phyloP scores from a whole-genome alignment of 2,797 vertebrate species.

The Aselliscus stoliczkanus region DNA sequence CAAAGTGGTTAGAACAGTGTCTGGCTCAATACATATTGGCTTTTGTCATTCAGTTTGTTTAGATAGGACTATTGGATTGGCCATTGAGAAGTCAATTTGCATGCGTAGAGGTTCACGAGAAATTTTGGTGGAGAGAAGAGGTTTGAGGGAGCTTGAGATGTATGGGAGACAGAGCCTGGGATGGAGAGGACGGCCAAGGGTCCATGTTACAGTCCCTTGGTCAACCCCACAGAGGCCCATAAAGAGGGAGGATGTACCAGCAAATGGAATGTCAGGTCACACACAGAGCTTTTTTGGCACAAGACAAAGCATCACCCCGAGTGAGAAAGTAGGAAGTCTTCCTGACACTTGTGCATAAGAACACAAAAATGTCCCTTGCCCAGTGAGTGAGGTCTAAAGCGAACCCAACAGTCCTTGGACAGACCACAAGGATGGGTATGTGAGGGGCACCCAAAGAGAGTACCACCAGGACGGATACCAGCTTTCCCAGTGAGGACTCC shows the following conservation, averaged over 20 bases:
- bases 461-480: not conserved
- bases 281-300: not conserved
- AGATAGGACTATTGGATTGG: not conserved
- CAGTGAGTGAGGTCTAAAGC: not conserved
- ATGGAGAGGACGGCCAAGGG: not conserved
- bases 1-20: not conserved
- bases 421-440: too few species aligned
- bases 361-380: not conserved
- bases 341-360: not conserved
- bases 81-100: not conserved
- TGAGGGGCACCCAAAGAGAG: not conserved
- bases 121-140: not conserved
- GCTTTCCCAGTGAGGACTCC: not conserved
- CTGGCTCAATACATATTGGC: not conserved
- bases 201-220: not conserved
- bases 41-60: not conserved
- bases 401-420: not conserved
- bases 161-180: not conserved
- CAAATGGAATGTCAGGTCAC: not conserved
- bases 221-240: fast-evolving
- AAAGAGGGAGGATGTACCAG: not conserved
- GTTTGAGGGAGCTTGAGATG: not conserved
- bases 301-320: not conserved
- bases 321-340: not conserved
- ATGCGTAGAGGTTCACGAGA: not conserved